Evolutionary conservation across 1,140 invertebrate genomes (phyloP), one percentile per base, ranked within the genome.

Genomic region (Vanessa tameamea): DNA sequence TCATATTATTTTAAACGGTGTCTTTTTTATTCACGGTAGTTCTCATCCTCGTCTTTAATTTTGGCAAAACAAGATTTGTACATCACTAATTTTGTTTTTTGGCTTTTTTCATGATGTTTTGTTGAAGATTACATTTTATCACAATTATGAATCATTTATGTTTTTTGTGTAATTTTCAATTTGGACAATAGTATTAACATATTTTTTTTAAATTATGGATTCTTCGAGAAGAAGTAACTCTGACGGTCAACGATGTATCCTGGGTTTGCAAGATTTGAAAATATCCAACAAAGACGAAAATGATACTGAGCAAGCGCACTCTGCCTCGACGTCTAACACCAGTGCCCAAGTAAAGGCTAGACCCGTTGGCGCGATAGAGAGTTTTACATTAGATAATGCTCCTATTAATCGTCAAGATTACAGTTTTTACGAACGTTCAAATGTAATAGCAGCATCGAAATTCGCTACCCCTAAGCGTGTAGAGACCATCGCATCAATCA

Each of bases 401-500:
- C 81, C 85, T 64, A 85, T 78, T 67, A 89, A 86, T 83, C 86
- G 88, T 37, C 90, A 89, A 73, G 91, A 93, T 83, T 93, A 93
- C 65, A 92, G 90, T 76, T 91, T 92, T 83, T 93, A 93, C 63
- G 92, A 93, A 78, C 83, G 92, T 72, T 90, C 92, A 47, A 93
- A 93, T 74, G 91, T 93, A 23, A 93, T 96, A 80, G 95, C 96
- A 43, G 95, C 95, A 23, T 96, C 96, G 1, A 96, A 96, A 81
- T 97, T 96, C 87, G 95, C 96, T 6, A 96, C 95, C 13, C 95
- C 96, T 14, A 96, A 96, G 82, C 93, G 95, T 70, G 94, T 96
- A 12, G 96, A 96, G 79, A 88, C 88, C 20, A 92, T 94, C 79
- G 94, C 94, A 71, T 94, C 94, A 57, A 90, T 93, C 63, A 94